phyloP scores from a whole-genome alignment of 2,888 invertebrate species.

The Tineola bisselliella region DNA sequence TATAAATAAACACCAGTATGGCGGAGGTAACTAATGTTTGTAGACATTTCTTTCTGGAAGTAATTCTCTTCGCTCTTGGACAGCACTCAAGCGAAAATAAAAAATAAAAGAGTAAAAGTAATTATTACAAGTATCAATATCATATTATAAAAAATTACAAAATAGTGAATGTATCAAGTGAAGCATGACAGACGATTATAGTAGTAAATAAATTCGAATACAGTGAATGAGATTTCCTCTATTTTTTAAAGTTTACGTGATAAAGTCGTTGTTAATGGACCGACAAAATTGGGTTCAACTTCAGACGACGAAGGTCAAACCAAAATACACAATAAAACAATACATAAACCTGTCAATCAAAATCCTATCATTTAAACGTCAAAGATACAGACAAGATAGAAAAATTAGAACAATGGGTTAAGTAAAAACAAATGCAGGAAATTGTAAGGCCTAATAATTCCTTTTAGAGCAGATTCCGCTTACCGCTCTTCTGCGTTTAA shows the following conservation, averaged over 20 bases:
- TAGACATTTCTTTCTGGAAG: no score
- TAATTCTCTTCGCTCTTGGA: no score
- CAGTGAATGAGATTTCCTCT: background rate
- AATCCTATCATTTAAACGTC: background rate
- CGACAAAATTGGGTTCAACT: background rate
- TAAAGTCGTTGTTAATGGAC: background rate
- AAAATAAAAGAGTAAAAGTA: no score
- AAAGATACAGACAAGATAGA: slow-evolving; percentile 13
- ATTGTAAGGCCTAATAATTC: slow-evolving; percentile 25
- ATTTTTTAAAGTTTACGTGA: background rate
- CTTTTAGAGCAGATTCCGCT: slow-evolving; percentile 22
- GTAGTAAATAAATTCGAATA: no score
- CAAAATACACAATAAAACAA: background rate
- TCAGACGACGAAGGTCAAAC: background rate
- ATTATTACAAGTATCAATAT: background rate
- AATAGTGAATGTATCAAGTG: background rate
- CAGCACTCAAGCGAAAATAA: no score
- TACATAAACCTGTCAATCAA: slow-evolving; percentile 6
- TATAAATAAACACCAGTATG: background rate
- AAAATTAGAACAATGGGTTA: slow-evolving; percentile 35
- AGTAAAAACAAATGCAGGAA: slow-evolving; percentile 43
- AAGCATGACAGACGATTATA: background rate
- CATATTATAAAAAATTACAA: background rate
- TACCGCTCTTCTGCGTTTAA: slow-evolving; percentile 4
- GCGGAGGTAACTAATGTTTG: no score